Percentiles rank a stretch among this genome's conserved stretches.
These are phyloP conservation scores for Phlogophora meticulosa DNA, from an alignment of 2,888 invertebrate species.

Conservation along the genomic window DNA sequence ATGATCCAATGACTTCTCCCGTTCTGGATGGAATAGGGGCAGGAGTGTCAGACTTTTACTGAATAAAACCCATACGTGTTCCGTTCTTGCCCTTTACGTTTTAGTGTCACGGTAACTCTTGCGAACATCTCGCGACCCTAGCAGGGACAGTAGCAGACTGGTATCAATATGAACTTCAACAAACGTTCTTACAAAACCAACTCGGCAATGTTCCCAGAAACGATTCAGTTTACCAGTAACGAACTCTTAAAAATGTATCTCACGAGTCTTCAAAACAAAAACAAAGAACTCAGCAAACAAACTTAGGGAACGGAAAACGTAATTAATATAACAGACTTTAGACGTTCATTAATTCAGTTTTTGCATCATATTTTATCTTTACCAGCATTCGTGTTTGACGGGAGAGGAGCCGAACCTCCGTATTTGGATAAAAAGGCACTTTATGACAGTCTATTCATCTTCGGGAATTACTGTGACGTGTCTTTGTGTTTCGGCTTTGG, in stretches of 20 bases:
- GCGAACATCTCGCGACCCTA: no score
- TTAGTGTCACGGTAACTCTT: no score
- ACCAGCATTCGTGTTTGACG: constrained; percentile 61
- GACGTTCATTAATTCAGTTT: constrained; percentile 66
- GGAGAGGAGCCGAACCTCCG: constrained; percentile 28
- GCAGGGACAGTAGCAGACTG: no score
- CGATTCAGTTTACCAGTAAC: neutral
- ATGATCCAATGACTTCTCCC: no score
- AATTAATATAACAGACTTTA: constrained; percentile 65
- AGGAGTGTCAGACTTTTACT: no score
- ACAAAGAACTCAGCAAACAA: constrained; percentile 57
- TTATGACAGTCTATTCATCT: constrained; percentile 60
- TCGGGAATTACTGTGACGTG: constrained; percentile 54
- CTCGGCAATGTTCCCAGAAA: neutral
- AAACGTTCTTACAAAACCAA: no score
- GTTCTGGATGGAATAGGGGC: no score
- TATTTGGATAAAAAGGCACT: constrained; percentile 51
- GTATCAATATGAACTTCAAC: no score
- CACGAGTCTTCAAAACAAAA: constrained; percentile 47
- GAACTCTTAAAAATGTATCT: constrained; percentile 19
- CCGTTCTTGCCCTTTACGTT: no score
- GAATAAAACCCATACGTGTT: no score
- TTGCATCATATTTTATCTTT: constrained; percentile 67
- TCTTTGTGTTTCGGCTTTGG: constrained; percentile 53
- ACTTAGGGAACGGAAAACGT: constrained; percentile 57